Base-by-base conservation (phyloP, 2,113 vertebrate genomes). In the Callocephalon fimbriatum region DNA sequence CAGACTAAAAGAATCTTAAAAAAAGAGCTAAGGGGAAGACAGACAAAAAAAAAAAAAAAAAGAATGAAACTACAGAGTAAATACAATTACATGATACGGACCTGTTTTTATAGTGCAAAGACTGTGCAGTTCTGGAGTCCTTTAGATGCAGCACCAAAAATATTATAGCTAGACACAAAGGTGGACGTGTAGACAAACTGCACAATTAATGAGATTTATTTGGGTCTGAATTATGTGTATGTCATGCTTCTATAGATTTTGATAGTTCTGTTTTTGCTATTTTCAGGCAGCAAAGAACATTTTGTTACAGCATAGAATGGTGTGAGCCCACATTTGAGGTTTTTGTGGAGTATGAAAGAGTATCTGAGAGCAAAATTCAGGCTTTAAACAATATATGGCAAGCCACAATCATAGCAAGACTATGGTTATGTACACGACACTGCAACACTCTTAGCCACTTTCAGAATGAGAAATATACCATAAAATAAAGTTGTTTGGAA, bases 401-500 rank as follows among this genome's bases (percentile, higher is more conserved):
- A 90, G 76, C 50, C 91, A 93, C 92, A 96, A 96, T 79, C 83
- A 47, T 74, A 84, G 45, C 50, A 92, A 75, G 77, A 56, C 72
- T 84, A 54, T 75, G 75, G 85, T 88, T 91, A 89, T 72, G 37
- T 68, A 79, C 58, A 53, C 81, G 89, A 78, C 58, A 81, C 44
- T 87, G 48, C 53, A 79, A 61, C 51, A 65, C 25, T 75, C 63
- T 37, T 75, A 59, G 27, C 31, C 51, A 48, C 83, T 93, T 93
- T 78, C 58, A 74, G 63, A 92, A 86, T 83, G 72, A 95, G 87
- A 90, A 22, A 71, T 51, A 56, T 21, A 51, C 45, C 40, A 81
- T 88, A 91, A 96, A 95, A 83, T 14, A 72, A 93, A 92, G 73
- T 71, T 94, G 72, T 92, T 78, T 90, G 79, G 51, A 88, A 88